These are phyloP conservation scores for Cisticola juncidis DNA, from an alignment of 2,113 vertebrate genomes.

Conservation along the genomic window DNA sequence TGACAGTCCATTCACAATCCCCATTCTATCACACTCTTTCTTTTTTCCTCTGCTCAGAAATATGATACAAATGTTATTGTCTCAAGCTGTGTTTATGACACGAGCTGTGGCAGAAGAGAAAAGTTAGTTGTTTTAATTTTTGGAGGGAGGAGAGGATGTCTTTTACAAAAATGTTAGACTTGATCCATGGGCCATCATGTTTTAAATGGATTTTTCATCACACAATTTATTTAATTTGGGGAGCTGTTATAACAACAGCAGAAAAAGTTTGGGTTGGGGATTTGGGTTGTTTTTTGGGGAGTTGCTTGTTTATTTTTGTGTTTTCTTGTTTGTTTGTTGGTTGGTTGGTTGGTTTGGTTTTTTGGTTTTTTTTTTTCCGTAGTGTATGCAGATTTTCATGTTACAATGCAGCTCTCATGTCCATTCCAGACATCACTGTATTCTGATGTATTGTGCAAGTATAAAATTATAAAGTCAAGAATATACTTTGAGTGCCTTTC, in stretches of 20 bases:
- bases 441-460: not conserved
- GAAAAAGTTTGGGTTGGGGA: not conserved
- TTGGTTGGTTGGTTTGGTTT: too few species aligned
- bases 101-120: not conserved
- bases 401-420: not conserved
- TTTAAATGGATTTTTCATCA: not conserved
- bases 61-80: not conserved
- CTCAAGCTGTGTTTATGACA: not conserved
- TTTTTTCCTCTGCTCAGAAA: not conserved
- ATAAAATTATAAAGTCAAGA: not conserved
- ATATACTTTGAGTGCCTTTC: not conserved
- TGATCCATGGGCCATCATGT: fast-evolving
- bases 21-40: not conserved
- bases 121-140: not conserved
- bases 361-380: not conserved
- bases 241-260: not conserved
- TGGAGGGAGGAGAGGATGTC: not conserved
- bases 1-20: not conserved
- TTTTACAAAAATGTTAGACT: not conserved
- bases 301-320: not conserved
- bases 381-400: not conserved
- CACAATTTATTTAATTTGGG: not conserved
- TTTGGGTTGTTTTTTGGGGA: not conserved
- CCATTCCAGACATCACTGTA: not conserved
- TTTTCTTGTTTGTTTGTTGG: too few species aligned